Base-by-base conservation (phyloP, 1,140 invertebrate species). In the Drosophila azteca region DNA sequence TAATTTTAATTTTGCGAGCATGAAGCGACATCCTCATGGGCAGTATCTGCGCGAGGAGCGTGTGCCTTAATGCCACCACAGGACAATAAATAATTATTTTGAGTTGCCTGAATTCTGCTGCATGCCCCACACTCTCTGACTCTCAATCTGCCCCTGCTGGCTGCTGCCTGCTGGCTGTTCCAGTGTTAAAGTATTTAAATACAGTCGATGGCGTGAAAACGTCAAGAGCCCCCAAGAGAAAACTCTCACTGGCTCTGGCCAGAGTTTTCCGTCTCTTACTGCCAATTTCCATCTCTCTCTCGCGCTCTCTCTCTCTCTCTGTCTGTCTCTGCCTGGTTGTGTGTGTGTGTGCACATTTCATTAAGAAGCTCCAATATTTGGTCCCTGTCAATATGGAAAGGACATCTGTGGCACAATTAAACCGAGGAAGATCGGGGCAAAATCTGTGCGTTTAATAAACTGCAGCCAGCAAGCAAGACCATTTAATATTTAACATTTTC, bases 41-140 rank as follows among this genome's bases (percentile, higher is more conserved):
- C 31, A 13, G 35, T 35, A 35, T 64, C 24, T 61, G 15, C 11
- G 20, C 44, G 43, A 43, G 46, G 43, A 43, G 46, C 26, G 49
- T 54, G 35, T 59, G 50, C 39, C 49, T 41, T 54, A 50, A 51
- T 45, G 24, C 49, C 41, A 44, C 48, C 71, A 43, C 65, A 64
- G 55, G 46, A 77, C 54, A 65, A 73, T 68, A 77, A 72, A 79
- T 69, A 85, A 80, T 79, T 84, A 66, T 73, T 46, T 53, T 58
- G 45, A 62, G 46, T 49, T 65, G 55, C 46, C 31, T 11, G 64
- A 9, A 4, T 31, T 8, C 7, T 31, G 29, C 7, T 29, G 29
- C 0, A 8, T 31, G 29, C 29, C 29, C 29, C 29, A 31, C 7
- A 35, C 31, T 39, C 29, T 31, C 35, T 39, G 35, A 39, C 8